phyloP scores from a whole-genome alignment of 2,113 vertebrate species.

The Myotis davidii region DNA sequence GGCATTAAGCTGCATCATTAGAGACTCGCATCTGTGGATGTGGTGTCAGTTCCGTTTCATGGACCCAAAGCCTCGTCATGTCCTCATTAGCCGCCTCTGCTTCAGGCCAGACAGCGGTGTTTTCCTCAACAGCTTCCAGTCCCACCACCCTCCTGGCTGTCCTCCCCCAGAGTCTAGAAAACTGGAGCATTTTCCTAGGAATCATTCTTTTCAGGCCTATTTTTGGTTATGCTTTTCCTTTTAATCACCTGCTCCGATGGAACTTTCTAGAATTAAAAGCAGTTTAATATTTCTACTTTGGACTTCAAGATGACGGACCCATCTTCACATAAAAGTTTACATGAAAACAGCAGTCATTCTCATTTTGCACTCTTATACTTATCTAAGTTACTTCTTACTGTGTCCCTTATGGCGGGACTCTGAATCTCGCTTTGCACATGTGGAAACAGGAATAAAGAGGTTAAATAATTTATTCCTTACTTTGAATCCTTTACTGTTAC shows the following conservation, averaged over 20 bases:
- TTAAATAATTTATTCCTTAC: neutral
- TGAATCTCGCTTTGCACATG: neutral
- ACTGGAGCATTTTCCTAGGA: neutral
- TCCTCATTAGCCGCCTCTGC: neutral
- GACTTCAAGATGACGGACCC: neutral
- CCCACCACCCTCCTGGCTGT: neutral
- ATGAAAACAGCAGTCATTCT: neutral
- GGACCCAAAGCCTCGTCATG: neutral
- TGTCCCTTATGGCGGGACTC: neutral
- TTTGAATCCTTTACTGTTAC: neutral
- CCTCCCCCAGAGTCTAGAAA: neutral
- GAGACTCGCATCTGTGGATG: neutral
- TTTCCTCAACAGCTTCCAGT: neutral
- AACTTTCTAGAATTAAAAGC: neutral
- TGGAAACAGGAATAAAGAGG: neutral
- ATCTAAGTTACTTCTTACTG: neutral
- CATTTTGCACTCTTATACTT: neutral
- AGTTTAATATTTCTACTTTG: neutral
- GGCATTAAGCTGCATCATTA: neutral
- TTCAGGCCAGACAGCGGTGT: neutral
- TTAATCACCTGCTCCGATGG: neutral
- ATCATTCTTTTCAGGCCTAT: neutral
- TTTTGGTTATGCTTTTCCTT: neutral
- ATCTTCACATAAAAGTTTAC: neutral
- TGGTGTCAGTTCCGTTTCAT: neutral